Evolutionary conservation across 2,888 invertebrate species (phyloP).

Genomic region (Noctua janthe): DNA sequence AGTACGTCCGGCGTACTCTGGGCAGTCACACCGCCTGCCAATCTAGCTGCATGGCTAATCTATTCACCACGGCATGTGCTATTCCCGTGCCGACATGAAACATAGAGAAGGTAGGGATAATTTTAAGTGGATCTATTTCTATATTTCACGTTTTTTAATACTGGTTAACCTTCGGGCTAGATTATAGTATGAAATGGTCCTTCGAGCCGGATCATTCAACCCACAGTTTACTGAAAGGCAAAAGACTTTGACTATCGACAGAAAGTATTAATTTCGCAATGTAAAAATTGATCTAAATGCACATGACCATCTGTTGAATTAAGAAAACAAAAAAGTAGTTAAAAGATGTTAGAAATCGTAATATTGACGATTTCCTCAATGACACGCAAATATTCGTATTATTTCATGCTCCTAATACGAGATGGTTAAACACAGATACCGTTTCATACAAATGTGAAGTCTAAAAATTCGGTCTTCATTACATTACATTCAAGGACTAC

Average conservation of each 20-base stretch:
- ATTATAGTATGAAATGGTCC: neutral
- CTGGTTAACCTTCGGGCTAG: neutral
- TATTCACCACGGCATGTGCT: slow-evolving; percentile 11
- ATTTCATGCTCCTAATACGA: neutral
- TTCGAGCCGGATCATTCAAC: neutral
- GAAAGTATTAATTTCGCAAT: too few species aligned
- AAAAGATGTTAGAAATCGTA: neutral
- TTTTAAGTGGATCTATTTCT: neutral
- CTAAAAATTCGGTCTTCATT: slow-evolving; percentile 12
- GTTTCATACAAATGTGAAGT: slow-evolving; percentile 10
- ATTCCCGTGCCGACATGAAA: slow-evolving; percentile 8
- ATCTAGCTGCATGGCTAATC: slow-evolving; percentile 22
- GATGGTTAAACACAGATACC: neutral
- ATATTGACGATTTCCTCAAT: neutral
- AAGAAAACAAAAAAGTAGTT: neutral
- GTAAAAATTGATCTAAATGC: neutral
- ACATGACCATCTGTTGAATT: neutral
- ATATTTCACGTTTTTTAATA: neutral
- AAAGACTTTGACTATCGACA: neutral
- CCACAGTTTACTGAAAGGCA: neutral
- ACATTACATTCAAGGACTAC: slow-evolving; percentile 18
- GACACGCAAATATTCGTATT: neutral
- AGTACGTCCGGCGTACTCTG: neutral
- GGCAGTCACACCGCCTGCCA: slow-evolving; percentile 21
- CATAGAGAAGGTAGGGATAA: neutral